A percentile compares a stretch with the other conserved stretches of the same genome.
phyloP scores from a whole-genome alignment of 2,888 invertebrate species.

The Notodonta ziczac region DNA sequence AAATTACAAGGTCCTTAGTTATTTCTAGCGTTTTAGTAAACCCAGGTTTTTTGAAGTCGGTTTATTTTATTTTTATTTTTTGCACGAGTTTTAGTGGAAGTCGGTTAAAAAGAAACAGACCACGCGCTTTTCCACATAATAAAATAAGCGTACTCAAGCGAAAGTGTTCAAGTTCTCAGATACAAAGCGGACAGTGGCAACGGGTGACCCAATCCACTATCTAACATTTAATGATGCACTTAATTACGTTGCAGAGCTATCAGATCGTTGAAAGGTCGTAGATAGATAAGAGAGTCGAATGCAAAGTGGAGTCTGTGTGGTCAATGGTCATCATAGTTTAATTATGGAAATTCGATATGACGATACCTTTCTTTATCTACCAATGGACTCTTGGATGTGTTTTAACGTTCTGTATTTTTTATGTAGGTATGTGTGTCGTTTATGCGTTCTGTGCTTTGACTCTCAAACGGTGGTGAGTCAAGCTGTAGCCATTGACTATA shows the following conservation, averaged over 20 bases:
- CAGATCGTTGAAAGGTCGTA: constrained; percentile 10
- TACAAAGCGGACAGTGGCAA: constrained; percentile 49
- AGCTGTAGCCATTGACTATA: no score
- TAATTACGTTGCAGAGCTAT: constrained; percentile 36
- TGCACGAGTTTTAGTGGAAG: no score
- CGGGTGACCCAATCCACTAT: constrained; percentile 44
- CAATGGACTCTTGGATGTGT: background rate
- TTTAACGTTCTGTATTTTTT: background rate
- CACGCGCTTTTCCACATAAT: constrained; percentile 51
- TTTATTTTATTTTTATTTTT: no score
- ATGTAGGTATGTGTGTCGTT: no score
- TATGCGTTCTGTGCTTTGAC: no score
- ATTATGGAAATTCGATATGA: constrained; percentile 1
- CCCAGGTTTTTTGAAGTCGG: no score
- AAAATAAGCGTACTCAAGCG: constrained; percentile 48
- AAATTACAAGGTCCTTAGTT: no score
- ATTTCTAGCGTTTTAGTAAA: no score
- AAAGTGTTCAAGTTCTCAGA: constrained; percentile 57
- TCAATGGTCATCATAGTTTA: constrained; percentile 2
- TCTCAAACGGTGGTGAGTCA: no score
- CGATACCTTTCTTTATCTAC: background rate
- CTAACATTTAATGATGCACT: constrained; percentile 40
- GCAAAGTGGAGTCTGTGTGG: constrained; percentile 3
- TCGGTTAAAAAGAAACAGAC: constrained; percentile 9
- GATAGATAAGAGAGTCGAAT: background rate